A percentile compares a stretch with the other conserved stretches of the same genome.
phyloP scores from a whole-genome alignment of 2,113 vertebrate genomes.

The Pithys albifrons region DNA sequence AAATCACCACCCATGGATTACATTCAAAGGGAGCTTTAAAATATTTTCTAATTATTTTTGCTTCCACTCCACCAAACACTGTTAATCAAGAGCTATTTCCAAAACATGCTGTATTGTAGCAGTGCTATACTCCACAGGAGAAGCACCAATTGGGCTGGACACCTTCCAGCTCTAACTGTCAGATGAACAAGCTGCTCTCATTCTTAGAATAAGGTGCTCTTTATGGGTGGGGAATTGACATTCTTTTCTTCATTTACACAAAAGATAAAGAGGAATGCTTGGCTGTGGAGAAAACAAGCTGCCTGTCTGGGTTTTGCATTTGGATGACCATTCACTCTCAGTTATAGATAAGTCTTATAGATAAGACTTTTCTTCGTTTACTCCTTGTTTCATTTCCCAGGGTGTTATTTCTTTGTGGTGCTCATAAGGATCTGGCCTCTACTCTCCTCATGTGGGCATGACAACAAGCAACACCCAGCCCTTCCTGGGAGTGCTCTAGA shows the following conservation, averaged over 20 bases:
- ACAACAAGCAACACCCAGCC: not conserved
- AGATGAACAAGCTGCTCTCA: constrained; percentile 7
- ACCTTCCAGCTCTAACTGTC: constrained; percentile 17
- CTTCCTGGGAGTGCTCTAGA: not conserved
- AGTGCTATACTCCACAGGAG: constrained; percentile 15
- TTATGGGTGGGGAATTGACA: not conserved
- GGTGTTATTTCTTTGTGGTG: not conserved
- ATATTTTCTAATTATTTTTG: constrained; percentile 67
- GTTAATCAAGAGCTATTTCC: constrained; percentile 62
- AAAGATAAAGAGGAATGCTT: not conserved
- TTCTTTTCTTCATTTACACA: not conserved
- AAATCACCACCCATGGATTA: constrained; percentile 27
- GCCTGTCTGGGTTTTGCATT: not conserved
- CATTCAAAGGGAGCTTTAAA: constrained; percentile 45
- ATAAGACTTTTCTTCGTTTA: not conserved
- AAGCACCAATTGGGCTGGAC: constrained; percentile 1
- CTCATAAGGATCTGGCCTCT: not conserved
- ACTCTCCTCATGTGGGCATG: not conserved
- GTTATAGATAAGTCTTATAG: too few species aligned
- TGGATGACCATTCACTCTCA: not conserved
- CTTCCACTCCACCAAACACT: constrained; percentile 60
- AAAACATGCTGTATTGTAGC: not conserved
- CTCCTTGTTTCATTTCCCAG: not conserved
- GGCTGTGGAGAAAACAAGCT: not conserved
- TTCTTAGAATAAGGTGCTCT: not conserved